Percentiles rank a stretch among this genome's conserved stretches.
Evolutionary conservation across 2,797 vertebrate species (phyloP).

Genomic region (Alectoris magna): DNA sequence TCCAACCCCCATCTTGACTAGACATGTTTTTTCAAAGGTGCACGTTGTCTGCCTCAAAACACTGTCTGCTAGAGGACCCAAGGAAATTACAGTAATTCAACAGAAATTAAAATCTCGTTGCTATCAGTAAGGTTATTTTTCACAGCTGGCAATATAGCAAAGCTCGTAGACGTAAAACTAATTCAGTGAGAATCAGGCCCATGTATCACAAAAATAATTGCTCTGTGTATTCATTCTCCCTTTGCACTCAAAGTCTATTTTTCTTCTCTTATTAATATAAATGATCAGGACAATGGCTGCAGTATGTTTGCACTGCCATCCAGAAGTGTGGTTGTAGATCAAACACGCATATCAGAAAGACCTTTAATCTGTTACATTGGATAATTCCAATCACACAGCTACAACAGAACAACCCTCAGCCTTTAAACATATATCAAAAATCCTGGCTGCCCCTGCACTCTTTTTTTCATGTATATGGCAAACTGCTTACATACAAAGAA

Average conservation of each 20-base stretch:
- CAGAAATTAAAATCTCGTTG: not conserved
- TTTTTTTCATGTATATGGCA: not conserved
- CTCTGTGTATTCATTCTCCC: not conserved
- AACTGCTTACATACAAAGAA: not conserved
- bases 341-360: not conserved
- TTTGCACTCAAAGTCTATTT: not conserved
- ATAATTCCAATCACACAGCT: not conserved
- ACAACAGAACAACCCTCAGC: rapidly evolving
- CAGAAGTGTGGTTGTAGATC: not conserved
- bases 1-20: not conserved
- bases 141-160: not conserved
- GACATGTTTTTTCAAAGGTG: not conserved
- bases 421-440: not conserved
- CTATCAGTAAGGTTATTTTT: not conserved
- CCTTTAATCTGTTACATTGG: not conserved
- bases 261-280: not conserved
- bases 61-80: not conserved
- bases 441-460: not conserved
- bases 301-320: not conserved
- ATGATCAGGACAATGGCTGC: not conserved
- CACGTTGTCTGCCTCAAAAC: not conserved
- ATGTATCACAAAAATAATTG: not conserved
- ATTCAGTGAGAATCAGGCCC: not conserved
- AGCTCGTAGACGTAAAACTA: not conserved
- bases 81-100: not conserved